phyloP scores from a whole-genome alignment of 2,888 invertebrate genomes.

The Thymelicus sylvestris region DNA sequence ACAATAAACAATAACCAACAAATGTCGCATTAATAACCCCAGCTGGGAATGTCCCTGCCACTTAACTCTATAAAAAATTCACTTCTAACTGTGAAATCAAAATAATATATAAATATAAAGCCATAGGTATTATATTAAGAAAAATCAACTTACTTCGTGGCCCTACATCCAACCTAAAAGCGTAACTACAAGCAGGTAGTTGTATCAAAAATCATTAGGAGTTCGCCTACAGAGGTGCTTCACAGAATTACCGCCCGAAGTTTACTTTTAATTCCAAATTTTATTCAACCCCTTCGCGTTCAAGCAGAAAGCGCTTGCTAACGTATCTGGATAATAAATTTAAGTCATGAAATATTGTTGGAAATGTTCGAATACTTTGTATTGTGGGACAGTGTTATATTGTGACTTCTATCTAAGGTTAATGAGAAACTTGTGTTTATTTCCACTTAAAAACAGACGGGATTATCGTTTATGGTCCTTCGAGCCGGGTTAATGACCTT shows the following conservation, averaged over 20 bases:
- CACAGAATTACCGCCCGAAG: slow-evolving; percentile 71
- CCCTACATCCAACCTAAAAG: slow-evolving; percentile 62
- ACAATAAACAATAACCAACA: too few relatives aligned
- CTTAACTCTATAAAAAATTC: too few relatives aligned
- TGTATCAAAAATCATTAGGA: slow-evolving; percentile 80
- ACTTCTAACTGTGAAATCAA: too few relatives aligned
- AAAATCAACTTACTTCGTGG: slow-evolving; percentile 44
- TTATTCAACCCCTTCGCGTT: slow-evolving; percentile 62
- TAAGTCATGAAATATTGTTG: slow-evolving; percentile 9
- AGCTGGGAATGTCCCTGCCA: too few relatives aligned
- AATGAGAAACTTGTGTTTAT: too few relatives aligned
- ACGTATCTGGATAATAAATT: slow-evolving; percentile 8
- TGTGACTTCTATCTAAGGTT: too few relatives aligned
- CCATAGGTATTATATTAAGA: not conserved
- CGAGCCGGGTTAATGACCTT: too few relatives aligned
- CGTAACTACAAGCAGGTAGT: slow-evolving; percentile 78
- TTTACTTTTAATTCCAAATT: slow-evolving; percentile 84
- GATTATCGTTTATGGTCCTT: too few relatives aligned
- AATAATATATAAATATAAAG: not conserved
- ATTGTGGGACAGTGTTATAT: too few relatives aligned
- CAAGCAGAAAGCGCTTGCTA: slow-evolving; percentile 41
- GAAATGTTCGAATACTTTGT: not conserved
- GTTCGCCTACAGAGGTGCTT: slow-evolving; percentile 67
- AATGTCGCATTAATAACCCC: too few relatives aligned
- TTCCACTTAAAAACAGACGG: too few relatives aligned